Evolutionary conservation across 1,140 invertebrate species (phyloP).

Genomic region (Hylyphantes graminicola): DNA sequence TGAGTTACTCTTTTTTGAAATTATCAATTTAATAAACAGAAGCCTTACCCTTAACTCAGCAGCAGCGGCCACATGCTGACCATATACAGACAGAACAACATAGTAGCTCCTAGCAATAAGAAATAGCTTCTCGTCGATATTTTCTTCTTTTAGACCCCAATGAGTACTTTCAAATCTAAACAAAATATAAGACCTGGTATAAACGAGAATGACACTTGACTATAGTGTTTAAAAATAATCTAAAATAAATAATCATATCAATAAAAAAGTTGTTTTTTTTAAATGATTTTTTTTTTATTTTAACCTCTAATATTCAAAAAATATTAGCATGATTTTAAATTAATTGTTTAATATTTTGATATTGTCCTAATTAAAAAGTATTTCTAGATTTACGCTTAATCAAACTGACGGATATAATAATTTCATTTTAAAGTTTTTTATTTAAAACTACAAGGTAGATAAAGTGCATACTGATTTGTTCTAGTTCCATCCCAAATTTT

Average conservation of each 20-base stretch:
- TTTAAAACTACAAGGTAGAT: too few species aligned
- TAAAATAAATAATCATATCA: not conserved
- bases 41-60: conserved; percentile 17
- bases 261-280: not conserved
- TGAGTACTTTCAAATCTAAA: conserved; percentile 25
- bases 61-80: conserved; percentile 22
- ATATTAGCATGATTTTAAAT: too few species aligned
- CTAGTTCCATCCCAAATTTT: conserved; percentile 57
- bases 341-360: too few species aligned
- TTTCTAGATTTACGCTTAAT: too few species aligned
- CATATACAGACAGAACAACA: conserved; percentile 47
- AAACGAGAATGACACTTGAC: not conserved
- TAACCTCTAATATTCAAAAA: too few species aligned
- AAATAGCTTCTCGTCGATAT: conserved; percentile 41
- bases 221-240: not conserved
- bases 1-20: not conserved
- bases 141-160: conserved; percentile 41
- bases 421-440: too few species aligned
- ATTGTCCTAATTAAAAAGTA: too few species aligned
- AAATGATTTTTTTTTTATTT: not conserved
- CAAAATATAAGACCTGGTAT: not conserved
- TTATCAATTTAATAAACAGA: not conserved
- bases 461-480: conserved; percentile 35
- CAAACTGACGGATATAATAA: too few species aligned
- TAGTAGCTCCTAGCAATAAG: conserved; percentile 37